A percentile compares a stretch with the other conserved stretches of the same genome.
Conservation (phyloP, 2,113 vertebrate genomes). For the Nansenia antarctica region DNA sequence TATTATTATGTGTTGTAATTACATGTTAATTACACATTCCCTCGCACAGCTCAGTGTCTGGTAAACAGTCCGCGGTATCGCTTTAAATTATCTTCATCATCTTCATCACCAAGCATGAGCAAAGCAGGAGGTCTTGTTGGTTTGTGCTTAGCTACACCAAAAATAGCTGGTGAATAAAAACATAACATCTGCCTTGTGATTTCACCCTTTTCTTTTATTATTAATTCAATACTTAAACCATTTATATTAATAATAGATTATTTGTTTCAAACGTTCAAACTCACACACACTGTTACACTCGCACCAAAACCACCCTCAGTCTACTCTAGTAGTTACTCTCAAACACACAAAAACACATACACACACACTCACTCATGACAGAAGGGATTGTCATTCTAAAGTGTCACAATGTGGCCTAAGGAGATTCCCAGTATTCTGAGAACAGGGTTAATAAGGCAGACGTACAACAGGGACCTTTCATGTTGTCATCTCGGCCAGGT, state of each 20-base stretch:
- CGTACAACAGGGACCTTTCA: background rate
- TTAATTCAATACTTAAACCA: slow-evolving; percentile 3
- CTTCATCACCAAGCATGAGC: background rate
- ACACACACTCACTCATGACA: background rate
- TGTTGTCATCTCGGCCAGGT: background rate
- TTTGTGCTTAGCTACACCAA: background rate
- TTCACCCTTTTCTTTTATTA: background rate
- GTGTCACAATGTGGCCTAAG: no score
- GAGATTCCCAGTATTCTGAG: background rate
- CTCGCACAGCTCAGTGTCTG: background rate
- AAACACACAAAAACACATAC: background rate
- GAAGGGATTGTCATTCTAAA: no score
- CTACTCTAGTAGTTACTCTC: background rate
- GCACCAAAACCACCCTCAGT: background rate
- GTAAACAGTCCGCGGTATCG: slow-evolving; percentile 6
- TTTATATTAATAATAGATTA: background rate
- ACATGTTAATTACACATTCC: background rate
- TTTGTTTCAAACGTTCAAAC: background rate
- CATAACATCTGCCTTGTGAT: background rate
- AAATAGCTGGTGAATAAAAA: slow-evolving; percentile 3
- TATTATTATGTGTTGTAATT: no score
- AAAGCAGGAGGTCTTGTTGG: background rate
- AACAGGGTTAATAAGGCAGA: background rate
- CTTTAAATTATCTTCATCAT: background rate
- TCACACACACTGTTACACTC: background rate